Conservation (phyloP, 2,113 vertebrate genomes). For the Cavia porcellus region DNA sequence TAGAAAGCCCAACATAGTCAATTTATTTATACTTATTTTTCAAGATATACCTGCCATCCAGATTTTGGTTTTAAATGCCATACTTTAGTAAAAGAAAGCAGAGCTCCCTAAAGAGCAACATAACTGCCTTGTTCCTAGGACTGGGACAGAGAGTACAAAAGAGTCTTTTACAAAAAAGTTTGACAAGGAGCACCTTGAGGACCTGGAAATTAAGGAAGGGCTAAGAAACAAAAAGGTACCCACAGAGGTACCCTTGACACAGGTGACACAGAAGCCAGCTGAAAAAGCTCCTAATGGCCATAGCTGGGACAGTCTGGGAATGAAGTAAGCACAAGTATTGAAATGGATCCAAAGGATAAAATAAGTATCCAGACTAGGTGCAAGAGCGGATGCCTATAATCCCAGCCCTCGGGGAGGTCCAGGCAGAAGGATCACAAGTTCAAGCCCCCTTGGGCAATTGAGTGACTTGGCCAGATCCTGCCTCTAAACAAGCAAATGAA, state of each 20-base stretch:
- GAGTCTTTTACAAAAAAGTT: neutral
- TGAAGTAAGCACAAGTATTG: neutral
- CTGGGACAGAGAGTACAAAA: neutral
- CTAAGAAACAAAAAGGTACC: neutral
- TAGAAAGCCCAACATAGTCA: neutral
- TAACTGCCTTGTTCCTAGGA: neutral
- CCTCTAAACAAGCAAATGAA: neutral
- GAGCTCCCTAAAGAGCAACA: neutral
- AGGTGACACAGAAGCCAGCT: too few relatives aligned
- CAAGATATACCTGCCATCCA: neutral
- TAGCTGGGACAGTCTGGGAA: too few relatives aligned
- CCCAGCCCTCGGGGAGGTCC: neutral
- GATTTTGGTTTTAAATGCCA: too few relatives aligned
- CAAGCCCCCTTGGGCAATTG: neutral
- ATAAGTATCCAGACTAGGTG: neutral
- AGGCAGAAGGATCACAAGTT: neutral
- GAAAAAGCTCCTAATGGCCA: neutral
- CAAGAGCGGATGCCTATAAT: neutral
- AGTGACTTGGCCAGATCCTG: neutral
- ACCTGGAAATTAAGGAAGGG: neutral
- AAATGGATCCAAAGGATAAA: too few relatives aligned
- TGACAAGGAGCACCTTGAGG: neutral
- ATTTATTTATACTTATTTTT: neutral
- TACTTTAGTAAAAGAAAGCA: neutral
- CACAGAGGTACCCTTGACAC: too few relatives aligned